phyloP scores from a whole-genome alignment of 1,140 invertebrate genomes.

The Drosophila eugracilis region DNA sequence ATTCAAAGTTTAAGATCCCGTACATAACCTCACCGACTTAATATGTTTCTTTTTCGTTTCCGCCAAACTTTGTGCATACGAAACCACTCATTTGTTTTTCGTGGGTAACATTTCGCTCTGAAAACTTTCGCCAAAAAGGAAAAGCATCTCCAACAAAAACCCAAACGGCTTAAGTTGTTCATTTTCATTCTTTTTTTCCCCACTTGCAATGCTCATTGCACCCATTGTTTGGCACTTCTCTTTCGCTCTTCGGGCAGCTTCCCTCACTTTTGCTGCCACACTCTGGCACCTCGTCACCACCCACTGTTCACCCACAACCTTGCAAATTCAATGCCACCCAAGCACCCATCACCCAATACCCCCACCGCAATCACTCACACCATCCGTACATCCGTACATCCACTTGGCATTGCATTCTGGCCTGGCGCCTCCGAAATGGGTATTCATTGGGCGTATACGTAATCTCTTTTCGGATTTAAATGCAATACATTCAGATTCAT shows the following conservation, averaged over 20 bases:
- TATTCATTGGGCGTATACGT: conserved; percentile 12
- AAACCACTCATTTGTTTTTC: conserved; percentile 8
- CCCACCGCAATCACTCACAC: conserved; percentile 5
- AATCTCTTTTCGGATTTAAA: not conserved
- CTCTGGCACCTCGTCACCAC: conserved; percentile 8
- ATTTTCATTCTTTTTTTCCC: conserved; percentile 60
- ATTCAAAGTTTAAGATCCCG: not conserved
- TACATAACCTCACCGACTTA: not conserved
- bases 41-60: not conserved
- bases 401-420: conserved; percentile 61
- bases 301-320: not conserved
- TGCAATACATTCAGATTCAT: not conserved
- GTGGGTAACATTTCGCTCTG: conserved; percentile 5
- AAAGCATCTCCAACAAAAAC: conserved; percentile 22
- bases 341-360: too few species aligned
- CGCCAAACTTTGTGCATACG: conserved; percentile 9
- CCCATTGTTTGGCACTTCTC: conserved; percentile 58
- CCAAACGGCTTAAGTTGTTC: conserved; percentile 48
- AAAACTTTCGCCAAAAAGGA: conserved; percentile 7
- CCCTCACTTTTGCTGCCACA: conserved; percentile 2
- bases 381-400: conserved; percentile 6
- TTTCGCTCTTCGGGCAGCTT: conserved; percentile 17
- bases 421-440: conserved; percentile 5
- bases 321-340: conserved; percentile 18
- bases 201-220: conserved; percentile 64